A percentile compares a stretch with the other conserved stretches of the same genome.
Conservation (phyloP, 2,113 vertebrate genomes). For the Callithrix jacchus region DNA sequence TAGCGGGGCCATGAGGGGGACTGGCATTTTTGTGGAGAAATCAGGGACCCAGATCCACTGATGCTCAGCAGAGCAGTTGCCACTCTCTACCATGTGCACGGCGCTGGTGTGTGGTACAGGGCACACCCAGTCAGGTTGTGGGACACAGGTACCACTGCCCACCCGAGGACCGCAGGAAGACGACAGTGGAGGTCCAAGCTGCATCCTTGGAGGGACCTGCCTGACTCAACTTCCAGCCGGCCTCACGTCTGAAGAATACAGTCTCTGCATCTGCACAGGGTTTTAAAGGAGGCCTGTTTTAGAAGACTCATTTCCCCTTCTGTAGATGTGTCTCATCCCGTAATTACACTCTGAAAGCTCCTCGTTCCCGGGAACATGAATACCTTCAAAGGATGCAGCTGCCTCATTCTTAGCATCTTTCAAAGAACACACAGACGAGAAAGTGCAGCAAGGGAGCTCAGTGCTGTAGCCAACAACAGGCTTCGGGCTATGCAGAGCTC, state of each 20-base stretch:
- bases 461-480: no score
- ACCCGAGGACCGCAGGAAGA: no score
- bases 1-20: rapidly evolving
- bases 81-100: rapidly evolving
- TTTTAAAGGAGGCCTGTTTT: not conserved
- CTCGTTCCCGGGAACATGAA: not conserved
- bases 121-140: rapidly evolving
- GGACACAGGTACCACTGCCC: rapidly evolving
- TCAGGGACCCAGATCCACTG: no score
- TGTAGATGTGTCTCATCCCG: not conserved
- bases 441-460: not conserved
- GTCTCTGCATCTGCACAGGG: not conserved
- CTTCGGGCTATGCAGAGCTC: no score
- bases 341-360: not conserved
- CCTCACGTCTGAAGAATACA: not conserved
- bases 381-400: not conserved
- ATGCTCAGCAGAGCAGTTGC: rapidly evolving
- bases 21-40: not conserved
- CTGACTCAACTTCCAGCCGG: not conserved
- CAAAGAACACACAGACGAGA: not conserved
- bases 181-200: rapidly evolving
- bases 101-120: rapidly evolving
- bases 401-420: not conserved
- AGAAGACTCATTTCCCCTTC: not conserved
- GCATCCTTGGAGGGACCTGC: rapidly evolving